These are phyloP conservation scores for Drosophila athabasca DNA, from an alignment of 1,140 invertebrate species.

Conservation along the genomic window DNA sequence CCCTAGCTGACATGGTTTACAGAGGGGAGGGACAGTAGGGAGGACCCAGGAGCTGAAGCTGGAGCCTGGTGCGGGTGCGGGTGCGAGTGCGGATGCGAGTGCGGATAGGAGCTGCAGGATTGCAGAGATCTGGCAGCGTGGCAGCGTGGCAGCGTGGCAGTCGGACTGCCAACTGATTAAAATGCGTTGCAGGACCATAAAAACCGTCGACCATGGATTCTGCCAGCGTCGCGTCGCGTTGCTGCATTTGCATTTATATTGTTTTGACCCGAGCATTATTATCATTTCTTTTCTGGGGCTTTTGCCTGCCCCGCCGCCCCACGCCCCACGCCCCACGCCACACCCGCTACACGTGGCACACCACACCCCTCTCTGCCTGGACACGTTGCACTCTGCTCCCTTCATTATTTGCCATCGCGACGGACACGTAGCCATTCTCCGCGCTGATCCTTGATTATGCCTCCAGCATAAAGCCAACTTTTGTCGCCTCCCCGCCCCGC, in stretches of 20 bases:
- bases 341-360: no score
- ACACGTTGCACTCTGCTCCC: not conserved
- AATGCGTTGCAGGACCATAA: constrained; percentile 70
- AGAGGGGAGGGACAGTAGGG: no score
- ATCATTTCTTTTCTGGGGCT: constrained; percentile 53
- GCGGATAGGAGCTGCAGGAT: not conserved
- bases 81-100: no score
- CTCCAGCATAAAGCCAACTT: constrained; percentile 47
- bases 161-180: constrained; percentile 67
- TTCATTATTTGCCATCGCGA: constrained; percentile 10
- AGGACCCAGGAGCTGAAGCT: not conserved
- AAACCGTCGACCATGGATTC: constrained; percentile 8
- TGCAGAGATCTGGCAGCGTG: constrained; percentile 21
- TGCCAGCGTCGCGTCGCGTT: constrained; percentile 41
- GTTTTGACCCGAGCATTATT: constrained; percentile 78
- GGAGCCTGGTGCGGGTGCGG: no score
- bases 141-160: not conserved
- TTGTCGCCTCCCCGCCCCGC: constrained; percentile 1
- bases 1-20: not conserved
- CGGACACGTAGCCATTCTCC: constrained; percentile 32
- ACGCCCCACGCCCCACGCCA: no score
- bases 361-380: no score
- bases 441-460: constrained; percentile 52
- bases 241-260: constrained; percentile 82
- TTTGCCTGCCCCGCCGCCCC: no score